phyloP scores from a whole-genome alignment of 2,113 vertebrate genomes.

The Hypomesus transpacificus region DNA sequence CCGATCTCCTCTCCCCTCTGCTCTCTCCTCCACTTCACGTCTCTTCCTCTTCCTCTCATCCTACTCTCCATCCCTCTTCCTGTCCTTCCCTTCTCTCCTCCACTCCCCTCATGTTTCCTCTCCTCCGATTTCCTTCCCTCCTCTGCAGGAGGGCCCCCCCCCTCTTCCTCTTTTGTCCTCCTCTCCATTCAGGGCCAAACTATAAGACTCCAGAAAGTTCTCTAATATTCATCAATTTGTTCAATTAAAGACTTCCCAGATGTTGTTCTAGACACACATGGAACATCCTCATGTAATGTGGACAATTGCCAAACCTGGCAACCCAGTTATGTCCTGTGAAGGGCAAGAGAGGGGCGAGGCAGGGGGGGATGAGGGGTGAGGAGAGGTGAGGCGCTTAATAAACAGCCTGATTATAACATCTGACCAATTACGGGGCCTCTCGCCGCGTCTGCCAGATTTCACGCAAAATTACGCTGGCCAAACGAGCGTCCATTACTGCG shows the following conservation, averaged over 20 bases:
- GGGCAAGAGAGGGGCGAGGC: background rate
- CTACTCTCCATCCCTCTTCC: background rate
- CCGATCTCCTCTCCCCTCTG: background rate
- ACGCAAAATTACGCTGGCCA: constrained; percentile 43
- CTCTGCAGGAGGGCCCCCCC: background rate
- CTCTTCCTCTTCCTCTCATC: background rate
- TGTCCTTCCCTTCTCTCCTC: background rate
- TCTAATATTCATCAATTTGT: too few species aligned
- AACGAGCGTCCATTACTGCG: constrained; percentile 39
- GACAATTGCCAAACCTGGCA: background rate
- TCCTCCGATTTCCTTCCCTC: too few species aligned
- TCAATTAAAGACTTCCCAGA: too few species aligned
- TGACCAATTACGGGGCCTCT: constrained; percentile 28
- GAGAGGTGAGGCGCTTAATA: constrained; percentile 26
- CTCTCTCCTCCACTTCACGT: constrained; percentile 1
- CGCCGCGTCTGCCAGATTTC: constrained; percentile 28
- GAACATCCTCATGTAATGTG: too few species aligned
- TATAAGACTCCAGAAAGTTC: too few species aligned
- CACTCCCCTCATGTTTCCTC: background rate
- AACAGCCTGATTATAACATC: constrained; percentile 36
- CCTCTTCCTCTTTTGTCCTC: background rate
- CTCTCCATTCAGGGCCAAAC: too few species aligned
- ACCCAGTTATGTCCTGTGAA: background rate
- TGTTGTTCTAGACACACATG: too few species aligned
- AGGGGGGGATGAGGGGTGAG: constrained; percentile 4